Evolutionary conservation across 2,888 invertebrate species (phyloP).

Genomic region (Pilophorus perplexus): DNA sequence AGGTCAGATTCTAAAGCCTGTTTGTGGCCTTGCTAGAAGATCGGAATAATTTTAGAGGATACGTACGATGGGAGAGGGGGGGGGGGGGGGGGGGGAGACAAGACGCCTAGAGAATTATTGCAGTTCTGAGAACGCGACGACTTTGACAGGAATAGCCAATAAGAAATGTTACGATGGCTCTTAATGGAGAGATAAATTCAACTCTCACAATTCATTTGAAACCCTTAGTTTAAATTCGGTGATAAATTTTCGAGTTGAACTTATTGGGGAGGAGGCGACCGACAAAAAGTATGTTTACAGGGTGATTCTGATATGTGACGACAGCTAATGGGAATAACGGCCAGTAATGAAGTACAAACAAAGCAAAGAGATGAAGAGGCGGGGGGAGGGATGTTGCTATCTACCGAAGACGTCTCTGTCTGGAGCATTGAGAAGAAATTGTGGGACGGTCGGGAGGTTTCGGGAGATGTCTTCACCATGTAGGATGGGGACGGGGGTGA

Average conservation of each 20-base stretch:
- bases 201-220: conserved; percentile 21
- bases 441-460: neutral
- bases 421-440: neutral
- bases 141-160: too few species aligned
- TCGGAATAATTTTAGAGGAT: too few species aligned
- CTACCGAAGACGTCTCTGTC: conserved; percentile 17
- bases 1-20: too few species aligned
- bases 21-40: too few species aligned
- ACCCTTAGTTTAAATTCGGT: conserved; percentile 21
- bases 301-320: conserved; percentile 41
- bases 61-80: too few species aligned
- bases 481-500: conserved; percentile 3
- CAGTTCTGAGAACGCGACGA: too few species aligned
- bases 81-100: too few species aligned
- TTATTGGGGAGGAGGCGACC: conserved; percentile 1
- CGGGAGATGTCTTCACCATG: neutral
- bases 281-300: conserved; percentile 37
- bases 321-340: conserved; percentile 41
- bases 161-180: conserved; percentile 6
- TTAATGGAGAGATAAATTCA: conserved; percentile 31
- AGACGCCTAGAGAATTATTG: too few species aligned
- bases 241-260: conserved; percentile 11
- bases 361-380: neutral
- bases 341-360: conserved; percentile 41
- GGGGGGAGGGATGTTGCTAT: conserved; percentile 2